Evolutionary conservation across 2,797 vertebrate species (phyloP).

Genomic region (Petrocephalus sullivani): DNA sequence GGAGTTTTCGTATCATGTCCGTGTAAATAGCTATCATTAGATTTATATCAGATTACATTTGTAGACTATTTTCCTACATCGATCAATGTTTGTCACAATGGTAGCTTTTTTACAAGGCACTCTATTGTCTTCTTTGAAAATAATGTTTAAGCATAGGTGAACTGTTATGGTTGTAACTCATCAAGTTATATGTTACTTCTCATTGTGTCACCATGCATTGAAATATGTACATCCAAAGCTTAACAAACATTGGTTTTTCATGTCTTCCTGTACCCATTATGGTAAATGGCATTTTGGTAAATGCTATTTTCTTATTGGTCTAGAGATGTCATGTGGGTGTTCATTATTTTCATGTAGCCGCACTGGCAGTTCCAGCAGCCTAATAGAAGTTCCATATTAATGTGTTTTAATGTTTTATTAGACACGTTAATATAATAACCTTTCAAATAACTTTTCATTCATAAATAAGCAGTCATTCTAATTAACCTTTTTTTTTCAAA

Average conservation of each 20-base stretch:
- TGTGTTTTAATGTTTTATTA: background rate
- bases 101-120: background rate
- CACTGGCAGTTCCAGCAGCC: no score
- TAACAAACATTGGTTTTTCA: background rate
- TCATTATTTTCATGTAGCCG: no score
- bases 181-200: background rate
- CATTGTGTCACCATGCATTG: background rate
- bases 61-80: background rate
- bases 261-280: background rate
- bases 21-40: background rate
- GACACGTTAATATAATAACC: background rate
- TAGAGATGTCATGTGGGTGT: no score
- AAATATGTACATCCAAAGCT: background rate
- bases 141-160: background rate
- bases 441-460: background rate
- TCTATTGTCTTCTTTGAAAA: background rate
- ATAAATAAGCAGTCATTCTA: background rate
- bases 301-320: no score
- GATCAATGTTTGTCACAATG: background rate
- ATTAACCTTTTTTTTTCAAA: background rate
- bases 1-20: background rate
- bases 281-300: no score
- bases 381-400: background rate
- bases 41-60: background rate
- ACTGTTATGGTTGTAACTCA: background rate